phyloP scores from a whole-genome alignment of 2,888 invertebrate species.

The Hecatera dysodea region DNA sequence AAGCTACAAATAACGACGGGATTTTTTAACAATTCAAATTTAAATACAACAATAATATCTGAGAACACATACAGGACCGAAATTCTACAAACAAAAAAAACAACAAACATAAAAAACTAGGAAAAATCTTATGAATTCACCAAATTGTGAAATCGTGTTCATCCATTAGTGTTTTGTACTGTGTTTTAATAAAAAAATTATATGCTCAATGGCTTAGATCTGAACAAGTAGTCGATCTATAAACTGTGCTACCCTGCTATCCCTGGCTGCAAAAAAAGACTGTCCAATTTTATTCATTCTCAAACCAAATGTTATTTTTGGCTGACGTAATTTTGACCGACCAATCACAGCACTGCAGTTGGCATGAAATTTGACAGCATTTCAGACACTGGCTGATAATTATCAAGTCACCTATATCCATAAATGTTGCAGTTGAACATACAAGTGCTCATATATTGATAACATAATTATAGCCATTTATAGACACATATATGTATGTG shows the following conservation, averaged over 20 bases:
- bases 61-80: not conserved
- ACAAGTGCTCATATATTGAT: slow-evolving; percentile 26
- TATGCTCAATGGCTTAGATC: not conserved
- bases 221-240: not conserved
- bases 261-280: not conserved
- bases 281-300: not conserved
- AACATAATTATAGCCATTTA: slow-evolving; percentile 39
- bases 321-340: not conserved
- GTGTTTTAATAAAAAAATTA: not conserved
- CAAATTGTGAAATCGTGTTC: not conserved
- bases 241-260: not conserved
- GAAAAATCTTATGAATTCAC: not conserved
- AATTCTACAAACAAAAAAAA: not conserved
- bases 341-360: not conserved
- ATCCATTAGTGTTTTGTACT: not conserved
- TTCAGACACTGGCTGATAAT: not conserved
- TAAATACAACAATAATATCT: not conserved
- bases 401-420: not conserved
- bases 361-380: not conserved
- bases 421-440: slow-evolving; percentile 1
- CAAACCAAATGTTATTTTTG: not conserved
- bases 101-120: not conserved
- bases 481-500: slow-evolving; percentile 8
- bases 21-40: not conserved
- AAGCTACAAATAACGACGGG: not conserved